These are phyloP conservation scores for Geotrypetes seraphini DNA, from an alignment of 2,797 vertebrate species.

Conservation along the genomic window DNA sequence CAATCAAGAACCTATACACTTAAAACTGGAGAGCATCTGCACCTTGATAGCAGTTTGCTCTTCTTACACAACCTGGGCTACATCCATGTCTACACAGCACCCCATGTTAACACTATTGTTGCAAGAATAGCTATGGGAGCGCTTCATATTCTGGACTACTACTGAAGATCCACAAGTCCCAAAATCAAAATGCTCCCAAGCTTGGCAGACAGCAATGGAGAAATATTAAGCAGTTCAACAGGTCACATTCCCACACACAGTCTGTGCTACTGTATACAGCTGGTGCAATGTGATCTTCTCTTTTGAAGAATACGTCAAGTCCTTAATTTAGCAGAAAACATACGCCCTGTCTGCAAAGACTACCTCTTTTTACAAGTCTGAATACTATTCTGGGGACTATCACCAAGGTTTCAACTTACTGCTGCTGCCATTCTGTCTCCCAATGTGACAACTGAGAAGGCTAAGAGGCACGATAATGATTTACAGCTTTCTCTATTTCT, in stretches of 20 bases:
- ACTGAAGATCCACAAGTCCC: conserved; percentile 31
- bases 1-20: too few relatives aligned
- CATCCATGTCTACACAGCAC: too few relatives aligned
- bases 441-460: conserved; percentile 41
- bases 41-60: too few relatives aligned
- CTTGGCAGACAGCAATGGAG: too few relatives aligned
- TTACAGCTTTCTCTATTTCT: conserved; percentile 41
- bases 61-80: too few relatives aligned
- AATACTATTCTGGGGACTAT: conserved; percentile 35
- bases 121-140: too few relatives aligned
- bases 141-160: too few relatives aligned
- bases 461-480: conserved; percentile 43
- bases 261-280: too few relatives aligned
- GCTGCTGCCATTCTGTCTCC: conserved; percentile 68
- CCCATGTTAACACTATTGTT: too few relatives aligned
- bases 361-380: conserved; percentile 17
- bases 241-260: too few relatives aligned
- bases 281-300: conserved; percentile 43
- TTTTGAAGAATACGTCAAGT: conserved; percentile 51
- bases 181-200: conserved; percentile 3
- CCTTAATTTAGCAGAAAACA: conserved; percentile 55
- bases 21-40: too few relatives aligned
- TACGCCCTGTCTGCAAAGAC: conserved; percentile 50
- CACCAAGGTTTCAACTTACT: conserved; percentile 65
- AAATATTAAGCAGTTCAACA: too few relatives aligned